Conservation (phyloP, 2,888 invertebrate species). For the Phrixothrix hirtus region DNA sequence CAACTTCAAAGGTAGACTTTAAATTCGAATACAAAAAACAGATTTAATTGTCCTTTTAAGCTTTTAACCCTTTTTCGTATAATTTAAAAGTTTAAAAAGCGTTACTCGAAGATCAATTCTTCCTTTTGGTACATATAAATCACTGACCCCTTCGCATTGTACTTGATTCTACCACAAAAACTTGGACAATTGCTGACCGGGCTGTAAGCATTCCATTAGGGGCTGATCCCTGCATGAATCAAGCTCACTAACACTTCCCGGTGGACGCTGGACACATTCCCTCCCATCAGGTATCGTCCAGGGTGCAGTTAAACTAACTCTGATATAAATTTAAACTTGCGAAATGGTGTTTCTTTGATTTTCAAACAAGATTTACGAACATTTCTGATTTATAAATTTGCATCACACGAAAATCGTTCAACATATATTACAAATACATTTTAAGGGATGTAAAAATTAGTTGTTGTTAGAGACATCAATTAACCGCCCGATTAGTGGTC, state of each 20-base stretch:
- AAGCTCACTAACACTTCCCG: slow-evolving; percentile 46
- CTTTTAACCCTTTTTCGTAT: too few relatives aligned
- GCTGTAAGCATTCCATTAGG: slow-evolving; percentile 53
- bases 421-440: too few relatives aligned
- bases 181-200: slow-evolving; percentile 51
- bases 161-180: slow-evolving; percentile 30
- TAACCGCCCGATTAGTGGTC: slow-evolving; percentile 47
- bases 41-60: too few relatives aligned
- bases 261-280: slow-evolving; percentile 43
- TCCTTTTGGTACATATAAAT: slow-evolving; percentile 25
- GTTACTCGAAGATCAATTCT: slow-evolving; percentile 17
- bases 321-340: slow-evolving; percentile 48
- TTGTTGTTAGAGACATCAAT: slow-evolving; percentile 42
- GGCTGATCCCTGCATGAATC: slow-evolving; percentile 52
- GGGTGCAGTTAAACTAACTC: slow-evolving; percentile 52
- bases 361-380: slow-evolving; percentile 5
- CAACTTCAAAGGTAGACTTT: too few relatives aligned
- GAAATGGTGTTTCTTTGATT: slow-evolving; percentile 11
- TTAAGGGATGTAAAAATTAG: too few relatives aligned
- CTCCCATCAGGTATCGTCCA: slow-evolving; percentile 50
- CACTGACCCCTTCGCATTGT: slow-evolving; percentile 21
- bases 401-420: too few relatives aligned
- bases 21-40: too few relatives aligned
- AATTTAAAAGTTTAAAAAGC: slow-evolving; percentile 23
- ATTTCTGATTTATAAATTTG: too few relatives aligned